Evolutionary conservation across 2,888 invertebrate species (phyloP), one percentile per base, ranked within the genome.

Genomic region (Melitaea athalia): DNA sequence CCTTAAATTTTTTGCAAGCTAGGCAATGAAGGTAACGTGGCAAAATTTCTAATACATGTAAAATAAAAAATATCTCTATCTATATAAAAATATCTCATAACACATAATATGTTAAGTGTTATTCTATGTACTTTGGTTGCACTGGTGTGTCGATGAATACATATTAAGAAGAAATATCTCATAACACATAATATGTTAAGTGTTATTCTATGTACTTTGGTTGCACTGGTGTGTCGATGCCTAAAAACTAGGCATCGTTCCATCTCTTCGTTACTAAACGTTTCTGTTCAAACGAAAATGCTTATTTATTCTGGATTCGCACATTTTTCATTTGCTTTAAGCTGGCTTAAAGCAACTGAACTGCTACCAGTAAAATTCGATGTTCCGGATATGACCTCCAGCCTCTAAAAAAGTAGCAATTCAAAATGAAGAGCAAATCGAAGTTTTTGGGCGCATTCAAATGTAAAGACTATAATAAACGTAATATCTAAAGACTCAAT

Each of bases 251-350:
- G 24, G 12, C n/a, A n/a, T 33, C 12, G 53, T 55, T 53, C 17
- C 24, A 33, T n/a, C 14, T 31, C 33, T 55, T 31, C 12, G 33
- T 31, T 33, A n/a, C n/a, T 14, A 55, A 55, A 33, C 33, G 33
- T 33, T 55, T 55, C 53, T 7, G 7, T 55, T 55, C 14, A 31
- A 55, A 55, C 33, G 53, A 33, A 55, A 55, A 55, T 14, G 53
- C 53, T 55, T 55, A 55, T 55, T 55, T 55, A 55, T 57, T 57
- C 15, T 57, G 57, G 4, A 57, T 57, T 11, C 38, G 42, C 57
- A 33, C 38, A 42, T 57, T 57, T 55, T 57, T 57, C 42, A 57
- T 57, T 57, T 42, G 57, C 38, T 57, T 57, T 42, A 38, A 57
- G 57, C 57, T 38, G 3, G 24, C 24, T 24, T 24, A 24, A 24